Evolutionary conservation across 2,888 invertebrate species (phyloP).

Genomic region (Deilephila porcellus): DNA sequence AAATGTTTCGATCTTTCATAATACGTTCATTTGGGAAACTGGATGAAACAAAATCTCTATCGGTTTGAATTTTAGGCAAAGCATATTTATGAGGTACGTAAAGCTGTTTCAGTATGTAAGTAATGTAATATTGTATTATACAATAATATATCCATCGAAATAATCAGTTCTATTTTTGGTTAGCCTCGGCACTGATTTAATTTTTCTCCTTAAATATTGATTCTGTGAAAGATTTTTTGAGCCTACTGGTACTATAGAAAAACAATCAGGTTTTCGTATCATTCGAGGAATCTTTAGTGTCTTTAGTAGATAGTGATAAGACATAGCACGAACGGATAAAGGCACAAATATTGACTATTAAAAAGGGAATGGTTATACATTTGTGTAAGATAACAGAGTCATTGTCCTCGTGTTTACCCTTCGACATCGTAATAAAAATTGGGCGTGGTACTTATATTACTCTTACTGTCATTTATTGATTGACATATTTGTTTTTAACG

Average conservation of each 20-base stretch:
- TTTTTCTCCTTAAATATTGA: no score
- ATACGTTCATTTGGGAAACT: neutral
- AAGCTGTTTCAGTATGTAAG: no score
- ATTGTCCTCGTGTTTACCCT: neutral
- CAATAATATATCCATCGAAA: no score
- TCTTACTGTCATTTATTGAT: conserved; percentile 12
- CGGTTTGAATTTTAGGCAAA: no score
- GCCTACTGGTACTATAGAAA: neutral
- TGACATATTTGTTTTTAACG: neutral
- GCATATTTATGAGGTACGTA: no score
- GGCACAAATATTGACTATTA: conserved; percentile 14
- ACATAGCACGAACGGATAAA: neutral
- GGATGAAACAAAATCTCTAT: no score
- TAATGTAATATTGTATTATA: no score
- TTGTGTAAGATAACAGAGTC: conserved; percentile 11
- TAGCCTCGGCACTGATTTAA: no score
- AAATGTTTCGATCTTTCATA: neutral
- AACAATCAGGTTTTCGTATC: neutral
- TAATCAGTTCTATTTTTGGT: no score
- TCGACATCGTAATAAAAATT: conserved; percentile 14
- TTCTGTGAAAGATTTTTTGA: no score
- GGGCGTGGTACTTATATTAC: neutral
- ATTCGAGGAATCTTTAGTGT: neutral
- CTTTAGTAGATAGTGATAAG: conserved; percentile 1
- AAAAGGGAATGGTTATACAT: neutral